These are phyloP conservation scores for Synanthedon myopaeformis DNA, from an alignment of 2,888 invertebrate genomes.

Conservation along the genomic window DNA sequence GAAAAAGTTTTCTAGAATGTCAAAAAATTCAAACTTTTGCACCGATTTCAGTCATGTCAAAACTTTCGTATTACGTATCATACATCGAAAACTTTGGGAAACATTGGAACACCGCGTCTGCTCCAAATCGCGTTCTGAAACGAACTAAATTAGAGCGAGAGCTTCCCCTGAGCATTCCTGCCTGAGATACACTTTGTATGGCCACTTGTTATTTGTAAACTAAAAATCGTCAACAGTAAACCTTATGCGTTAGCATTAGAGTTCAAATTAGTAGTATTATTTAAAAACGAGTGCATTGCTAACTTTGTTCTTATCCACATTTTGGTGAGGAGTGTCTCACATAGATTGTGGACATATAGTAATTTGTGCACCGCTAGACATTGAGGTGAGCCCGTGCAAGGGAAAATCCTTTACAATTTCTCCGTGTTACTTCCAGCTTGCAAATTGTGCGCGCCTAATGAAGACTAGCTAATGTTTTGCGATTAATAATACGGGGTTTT, in stretches of 20 bases:
- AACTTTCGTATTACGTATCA: constrained; percentile 2
- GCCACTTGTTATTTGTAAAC: background rate
- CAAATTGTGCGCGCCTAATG: constrained; percentile 14
- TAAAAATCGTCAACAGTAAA: background rate
- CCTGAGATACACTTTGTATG: constrained; percentile 6
- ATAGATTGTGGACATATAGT: constrained; percentile 15
- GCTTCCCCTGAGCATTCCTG: background rate
- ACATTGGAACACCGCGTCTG: constrained; percentile 6
- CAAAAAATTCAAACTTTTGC: too few species aligned
- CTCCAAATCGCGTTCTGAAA: constrained; percentile 7
- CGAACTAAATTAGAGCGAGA: constrained; percentile 12
- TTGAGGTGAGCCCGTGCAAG: constrained; percentile 15
- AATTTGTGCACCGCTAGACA: constrained; percentile 24
- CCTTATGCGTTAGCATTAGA: background rate
- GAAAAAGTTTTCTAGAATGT: too few species aligned
- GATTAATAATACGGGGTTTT: background rate
- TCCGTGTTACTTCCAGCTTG: constrained; percentile 15
- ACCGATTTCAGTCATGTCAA: background rate
- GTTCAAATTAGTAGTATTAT: background rate
- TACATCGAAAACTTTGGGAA: constrained; percentile 7
- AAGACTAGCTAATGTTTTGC: constrained; percentile 3
- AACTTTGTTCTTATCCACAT: constrained; percentile 2
- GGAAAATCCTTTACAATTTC: constrained; percentile 25
- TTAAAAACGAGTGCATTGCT: background rate
- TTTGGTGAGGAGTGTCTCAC: constrained; percentile 6